Percentiles rank a stretch among this genome's conserved stretches.
phyloP scores from a whole-genome alignment of 2,797 vertebrate species.

The Characodon lateralis region DNA sequence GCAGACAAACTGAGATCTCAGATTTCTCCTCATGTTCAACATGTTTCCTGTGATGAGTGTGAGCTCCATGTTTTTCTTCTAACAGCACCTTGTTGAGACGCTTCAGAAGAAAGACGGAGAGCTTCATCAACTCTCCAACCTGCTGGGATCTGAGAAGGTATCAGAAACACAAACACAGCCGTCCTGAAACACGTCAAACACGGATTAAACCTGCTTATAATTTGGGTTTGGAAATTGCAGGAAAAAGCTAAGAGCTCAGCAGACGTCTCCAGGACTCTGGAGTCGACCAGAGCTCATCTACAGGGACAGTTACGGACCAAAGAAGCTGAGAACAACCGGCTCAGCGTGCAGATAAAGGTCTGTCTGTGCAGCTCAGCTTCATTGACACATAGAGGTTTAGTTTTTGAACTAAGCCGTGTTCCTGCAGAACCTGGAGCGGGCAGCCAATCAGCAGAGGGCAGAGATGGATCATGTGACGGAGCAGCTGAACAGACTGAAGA shows the following conservation, averaged over 20 bases:
- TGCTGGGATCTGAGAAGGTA: slow-evolving; percentile 90
- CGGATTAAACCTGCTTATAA: neutral
- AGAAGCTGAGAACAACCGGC: slow-evolving; percentile 89
- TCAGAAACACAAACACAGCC: neutral
- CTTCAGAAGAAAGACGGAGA: slow-evolving; percentile 89
- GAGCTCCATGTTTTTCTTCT: slow-evolving; percentile 24
- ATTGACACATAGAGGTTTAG: too few relatives aligned
- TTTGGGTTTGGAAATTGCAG: slow-evolving; percentile 63
- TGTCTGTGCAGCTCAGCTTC: slow-evolving; percentile 3
- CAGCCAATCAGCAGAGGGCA: slow-evolving; percentile 80
- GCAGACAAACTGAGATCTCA: too few relatives aligned
- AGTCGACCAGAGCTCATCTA: slow-evolving; percentile 85
- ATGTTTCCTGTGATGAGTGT: neutral
- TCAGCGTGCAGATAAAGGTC: slow-evolving; percentile 88
- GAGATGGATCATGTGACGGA: slow-evolving; percentile 80
- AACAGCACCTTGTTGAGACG: slow-evolving; percentile 83
- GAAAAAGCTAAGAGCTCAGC: slow-evolving; percentile 82
- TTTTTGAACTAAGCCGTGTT: neutral
- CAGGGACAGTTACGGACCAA: slow-evolving; percentile 88
- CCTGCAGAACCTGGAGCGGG: slow-evolving; percentile 85
- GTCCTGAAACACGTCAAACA: neutral
- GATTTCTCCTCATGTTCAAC: neutral
- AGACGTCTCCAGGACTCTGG: slow-evolving; percentile 86
- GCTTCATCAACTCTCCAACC: slow-evolving; percentile 75
- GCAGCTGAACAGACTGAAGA: slow-evolving; percentile 80